phyloP scores from a whole-genome alignment of 2,113 vertebrate species.

The Cryptomyrus ogoouensis region DNA sequence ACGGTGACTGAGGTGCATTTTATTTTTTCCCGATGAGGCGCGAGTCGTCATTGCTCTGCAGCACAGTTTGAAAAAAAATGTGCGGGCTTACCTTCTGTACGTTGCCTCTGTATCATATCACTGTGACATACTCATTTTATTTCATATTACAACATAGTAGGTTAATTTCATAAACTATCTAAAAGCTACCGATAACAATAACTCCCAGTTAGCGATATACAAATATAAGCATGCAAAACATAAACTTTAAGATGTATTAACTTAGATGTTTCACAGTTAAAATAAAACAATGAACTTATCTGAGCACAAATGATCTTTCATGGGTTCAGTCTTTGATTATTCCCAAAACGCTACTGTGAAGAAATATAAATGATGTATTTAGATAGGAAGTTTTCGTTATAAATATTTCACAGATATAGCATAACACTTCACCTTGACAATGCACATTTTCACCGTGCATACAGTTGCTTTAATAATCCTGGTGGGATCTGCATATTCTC shows the following conservation, averaged over 20 bases:
- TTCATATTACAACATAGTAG: background rate
- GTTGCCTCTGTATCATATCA: background rate
- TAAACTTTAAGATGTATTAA: background rate
- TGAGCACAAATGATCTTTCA: background rate
- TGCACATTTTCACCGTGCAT: no score
- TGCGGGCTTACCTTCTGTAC: background rate
- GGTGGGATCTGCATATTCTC: no score
- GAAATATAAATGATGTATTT: no score
- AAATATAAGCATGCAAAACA: background rate
- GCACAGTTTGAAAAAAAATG: background rate
- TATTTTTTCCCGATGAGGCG: no score
- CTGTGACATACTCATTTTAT: background rate
- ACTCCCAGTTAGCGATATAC: background rate
- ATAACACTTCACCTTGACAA: no score
- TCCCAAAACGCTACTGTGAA: background rate
- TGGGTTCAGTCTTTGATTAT: background rate
- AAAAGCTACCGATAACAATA: background rate
- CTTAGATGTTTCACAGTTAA: background rate
- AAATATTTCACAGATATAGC: no score
- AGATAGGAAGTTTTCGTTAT: no score
- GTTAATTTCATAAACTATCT: background rate
- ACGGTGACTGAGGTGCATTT: no score
- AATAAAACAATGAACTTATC: background rate
- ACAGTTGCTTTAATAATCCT: no score
- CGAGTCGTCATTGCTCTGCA: no score